A percentile compares a stretch with the other conserved stretches of the same genome.
phyloP scores from a whole-genome alignment of 2,888 invertebrate species.

The Dione vanillae region DNA sequence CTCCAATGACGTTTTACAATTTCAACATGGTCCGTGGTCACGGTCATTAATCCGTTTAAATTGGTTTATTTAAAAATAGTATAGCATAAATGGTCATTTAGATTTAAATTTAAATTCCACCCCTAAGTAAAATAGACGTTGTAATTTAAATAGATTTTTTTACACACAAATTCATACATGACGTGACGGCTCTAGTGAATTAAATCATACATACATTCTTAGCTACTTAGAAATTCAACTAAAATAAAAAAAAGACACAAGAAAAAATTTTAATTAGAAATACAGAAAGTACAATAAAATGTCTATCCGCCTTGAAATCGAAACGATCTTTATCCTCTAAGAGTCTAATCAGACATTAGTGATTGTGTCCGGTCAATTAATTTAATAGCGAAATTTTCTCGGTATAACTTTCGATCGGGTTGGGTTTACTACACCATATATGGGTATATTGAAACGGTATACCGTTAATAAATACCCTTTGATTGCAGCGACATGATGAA shows the following conservation, averaged over 20 bases:
- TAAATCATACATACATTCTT: background rate
- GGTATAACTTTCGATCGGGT: conserved; percentile 43
- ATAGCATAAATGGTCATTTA: no score
- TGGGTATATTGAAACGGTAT: conserved; percentile 3
- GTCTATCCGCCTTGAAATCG: background rate
- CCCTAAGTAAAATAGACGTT: no score
- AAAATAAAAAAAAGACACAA: background rate
- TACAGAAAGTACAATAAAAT: background rate
- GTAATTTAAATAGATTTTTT: no score
- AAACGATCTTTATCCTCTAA: conserved; percentile 5
- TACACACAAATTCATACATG: no score
- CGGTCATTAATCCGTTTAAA: no score
- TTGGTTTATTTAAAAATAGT: no score
- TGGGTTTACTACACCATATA: conserved; percentile 43
- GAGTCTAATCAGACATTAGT: conserved; percentile 18
- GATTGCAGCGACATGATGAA: conserved; percentile 35
- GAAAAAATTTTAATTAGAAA: background rate
- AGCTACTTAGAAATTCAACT: background rate
- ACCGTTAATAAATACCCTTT: conserved; percentile 42
- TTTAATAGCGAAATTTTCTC: conserved; percentile 41
- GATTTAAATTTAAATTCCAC: no score
- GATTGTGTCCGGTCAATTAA: conserved; percentile 47
- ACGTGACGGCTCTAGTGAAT: no score
- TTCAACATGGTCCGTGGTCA: no score
- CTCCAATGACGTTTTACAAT: no score